phyloP scores from a whole-genome alignment of 2,113 vertebrate genomes.

The Triplophysa dalaica region DNA sequence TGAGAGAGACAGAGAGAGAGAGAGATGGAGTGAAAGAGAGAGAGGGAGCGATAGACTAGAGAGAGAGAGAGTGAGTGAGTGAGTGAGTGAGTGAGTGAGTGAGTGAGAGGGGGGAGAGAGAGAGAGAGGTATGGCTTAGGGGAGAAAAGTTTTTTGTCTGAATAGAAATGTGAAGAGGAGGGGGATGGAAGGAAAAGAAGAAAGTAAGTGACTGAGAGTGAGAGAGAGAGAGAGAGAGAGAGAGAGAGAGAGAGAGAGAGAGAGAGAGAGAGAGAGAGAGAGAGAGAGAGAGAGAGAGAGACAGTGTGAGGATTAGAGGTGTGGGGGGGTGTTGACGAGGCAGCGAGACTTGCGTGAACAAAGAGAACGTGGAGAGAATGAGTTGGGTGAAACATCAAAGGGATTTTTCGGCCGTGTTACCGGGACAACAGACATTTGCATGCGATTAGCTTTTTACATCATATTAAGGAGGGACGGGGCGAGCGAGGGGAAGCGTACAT shows the following conservation, averaged over 20 bases:
- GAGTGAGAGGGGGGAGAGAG: slow-evolving; percentile 45
- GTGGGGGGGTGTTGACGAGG: slow-evolving; percentile 76
- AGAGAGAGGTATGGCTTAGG: slow-evolving; percentile 35
- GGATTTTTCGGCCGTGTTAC: slow-evolving; percentile 83
- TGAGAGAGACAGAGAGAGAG: not conserved
- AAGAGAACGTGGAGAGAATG: slow-evolving; percentile 84
- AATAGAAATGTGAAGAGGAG: slow-evolving; percentile 39
- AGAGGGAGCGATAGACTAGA: no score
- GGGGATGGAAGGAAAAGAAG: not conserved
- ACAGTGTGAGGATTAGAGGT: slow-evolving; percentile 38
- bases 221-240: slow-evolving; percentile 41
- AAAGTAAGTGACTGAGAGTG: slow-evolving; percentile 39
- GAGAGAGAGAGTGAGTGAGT: slow-evolving; percentile 46
- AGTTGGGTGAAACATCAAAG: slow-evolving; percentile 83
- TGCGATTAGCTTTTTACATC: slow-evolving; percentile 85
- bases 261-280: slow-evolving; percentile 55
- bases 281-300: slow-evolving; percentile 40
- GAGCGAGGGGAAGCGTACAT: slow-evolving; percentile 66
- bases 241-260: slow-evolving; percentile 41
- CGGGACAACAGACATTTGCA: slow-evolving; percentile 86
- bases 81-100: slow-evolving; percentile 37
- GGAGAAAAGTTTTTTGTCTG: slow-evolving; percentile 40
- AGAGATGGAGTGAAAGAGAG: not conserved
- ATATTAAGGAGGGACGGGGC: slow-evolving; percentile 78
- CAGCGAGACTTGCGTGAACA: slow-evolving; percentile 79